Percentiles rank a stretch among this genome's conserved stretches.
These are phyloP conservation scores for Umimayanthus chanpuru DNA, from an alignment of 92 coral and sea anemone genomes.

Conservation along the genomic window DNA sequence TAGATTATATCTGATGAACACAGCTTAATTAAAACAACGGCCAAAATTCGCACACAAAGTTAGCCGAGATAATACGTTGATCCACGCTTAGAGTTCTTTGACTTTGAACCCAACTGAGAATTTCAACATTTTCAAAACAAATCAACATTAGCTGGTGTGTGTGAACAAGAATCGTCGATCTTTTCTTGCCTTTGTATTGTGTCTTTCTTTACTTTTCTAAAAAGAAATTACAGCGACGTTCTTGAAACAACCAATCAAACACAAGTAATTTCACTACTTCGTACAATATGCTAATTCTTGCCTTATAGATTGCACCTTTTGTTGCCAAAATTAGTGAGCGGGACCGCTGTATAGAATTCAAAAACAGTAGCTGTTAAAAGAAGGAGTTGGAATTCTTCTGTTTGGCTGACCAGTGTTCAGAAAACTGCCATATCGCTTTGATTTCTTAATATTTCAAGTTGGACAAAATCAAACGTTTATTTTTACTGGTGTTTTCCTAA, in stretches of 20 bases:
- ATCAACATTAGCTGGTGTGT: neutral
- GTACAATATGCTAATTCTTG: constrained; percentile 32
- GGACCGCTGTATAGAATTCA: neutral
- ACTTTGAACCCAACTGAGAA: constrained; percentile 1
- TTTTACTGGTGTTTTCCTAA: constrained; percentile 42
- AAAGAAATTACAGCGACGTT: constrained; percentile 28
- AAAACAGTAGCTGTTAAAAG: neutral
- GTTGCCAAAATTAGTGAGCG: neutral
- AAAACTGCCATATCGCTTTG: neutral
- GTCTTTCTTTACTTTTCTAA: constrained; percentile 18
- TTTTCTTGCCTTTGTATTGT: neutral
- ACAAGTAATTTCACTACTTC: constrained; percentile 17
- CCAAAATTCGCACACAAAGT: constrained; percentile 1
- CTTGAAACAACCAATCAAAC: constrained; percentile 30
- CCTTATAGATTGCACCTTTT: neutral
- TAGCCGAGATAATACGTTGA: neutral
- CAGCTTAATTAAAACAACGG: constrained; percentile 28
- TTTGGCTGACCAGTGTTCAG: neutral
- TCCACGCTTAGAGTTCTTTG: neutral
- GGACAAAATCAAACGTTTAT: constrained; percentile 54
- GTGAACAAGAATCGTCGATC: constrained; percentile 11
- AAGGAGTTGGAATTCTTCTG: neutral
- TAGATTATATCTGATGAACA: constrained; percentile 2
- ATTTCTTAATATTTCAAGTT: constrained; percentile 15
- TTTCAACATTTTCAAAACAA: neutral